Base-by-base conservation (phyloP, 2,113 vertebrate genomes). In the Cepphus grylle region DNA sequence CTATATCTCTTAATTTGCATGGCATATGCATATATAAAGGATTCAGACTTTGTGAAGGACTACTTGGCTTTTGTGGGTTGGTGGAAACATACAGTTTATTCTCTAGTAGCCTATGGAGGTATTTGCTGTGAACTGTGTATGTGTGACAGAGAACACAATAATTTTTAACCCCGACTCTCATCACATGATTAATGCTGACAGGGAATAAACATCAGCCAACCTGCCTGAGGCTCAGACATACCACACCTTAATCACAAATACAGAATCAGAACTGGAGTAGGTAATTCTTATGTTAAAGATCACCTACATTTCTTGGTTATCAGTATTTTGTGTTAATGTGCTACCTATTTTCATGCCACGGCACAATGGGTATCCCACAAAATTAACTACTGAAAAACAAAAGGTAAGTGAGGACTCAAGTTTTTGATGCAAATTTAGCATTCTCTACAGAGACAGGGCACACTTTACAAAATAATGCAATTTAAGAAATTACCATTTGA, bases 401-500 rank as follows among this genome's bases (percentile, higher is more conserved):
- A 85, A 85, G 3, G 14, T 59, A 56, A 90, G 5, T 19, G 16
- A 77, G 4, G 15, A 80, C 61, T 93, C 21, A 69, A 22, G 22
- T 19, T 88, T 91, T 66, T 66, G 6, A 45, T 73, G 38, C 13
- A 77, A 62, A 80, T 62, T 62, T 29, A 50, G 2, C 16, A 26
- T 88, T 88, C 84, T 79, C 25, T 88, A 26, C 17, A 84, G n/a
- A 88, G 11, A 42, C 4, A 78, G 8, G 17, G 84, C 1, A 8
- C 13, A 40, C 1, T 80, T 76, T n/a, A 42, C 18, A 47, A 91
- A 93, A 81, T 30, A 74, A 50, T 17, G 9, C 8, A 49, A 53
- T 88, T 69, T 45, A 76, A 72, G 26, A 71, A 72, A 85, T 91
- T 91, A 76, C 15, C 53, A 79, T 95, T 43, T 95, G 21, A 93